These are phyloP conservation scores for Discoglossus pictus DNA, from an alignment of 2,797 vertebrate species.

Conservation along the genomic window DNA sequence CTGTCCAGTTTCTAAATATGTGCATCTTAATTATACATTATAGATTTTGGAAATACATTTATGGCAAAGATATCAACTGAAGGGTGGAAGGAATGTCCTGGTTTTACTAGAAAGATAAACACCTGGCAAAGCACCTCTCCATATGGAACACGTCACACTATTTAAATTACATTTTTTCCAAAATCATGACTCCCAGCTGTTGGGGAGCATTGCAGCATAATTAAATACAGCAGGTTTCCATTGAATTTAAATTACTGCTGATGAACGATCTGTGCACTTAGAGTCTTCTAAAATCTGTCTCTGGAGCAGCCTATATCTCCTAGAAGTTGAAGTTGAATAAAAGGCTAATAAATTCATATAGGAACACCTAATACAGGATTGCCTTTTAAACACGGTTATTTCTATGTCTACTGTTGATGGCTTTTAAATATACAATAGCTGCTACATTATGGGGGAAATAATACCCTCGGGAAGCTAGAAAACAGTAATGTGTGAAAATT, in stretches of 20 bases:
- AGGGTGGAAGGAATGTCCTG: conserved; percentile 44
- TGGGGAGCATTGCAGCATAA: conserved; percentile 55
- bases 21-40: no score
- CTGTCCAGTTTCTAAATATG: no score
- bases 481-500: no score
- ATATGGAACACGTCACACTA: conserved; percentile 63
- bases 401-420: no score
- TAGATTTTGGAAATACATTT: conserved; percentile 27
- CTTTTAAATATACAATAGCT: no score
- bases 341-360: no score
- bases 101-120: conserved; percentile 59
- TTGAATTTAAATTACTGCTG: conserved; percentile 64
- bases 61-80: conserved; percentile 23
- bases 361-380: no score
- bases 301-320: no score
- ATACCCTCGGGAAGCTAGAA: no score
- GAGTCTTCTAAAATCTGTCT: conserved; percentile 33
- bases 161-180: conserved; percentile 68
- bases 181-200: conserved; percentile 61
- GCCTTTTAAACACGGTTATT: no score
- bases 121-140: conserved; percentile 62
- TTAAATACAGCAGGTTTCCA: conserved; percentile 69
- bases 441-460: no score
- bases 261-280: conserved; percentile 63
- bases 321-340: no score